phyloP scores from a whole-genome alignment of 2,797 vertebrate genomes.

The Enteromius thamalakanensis region DNA sequence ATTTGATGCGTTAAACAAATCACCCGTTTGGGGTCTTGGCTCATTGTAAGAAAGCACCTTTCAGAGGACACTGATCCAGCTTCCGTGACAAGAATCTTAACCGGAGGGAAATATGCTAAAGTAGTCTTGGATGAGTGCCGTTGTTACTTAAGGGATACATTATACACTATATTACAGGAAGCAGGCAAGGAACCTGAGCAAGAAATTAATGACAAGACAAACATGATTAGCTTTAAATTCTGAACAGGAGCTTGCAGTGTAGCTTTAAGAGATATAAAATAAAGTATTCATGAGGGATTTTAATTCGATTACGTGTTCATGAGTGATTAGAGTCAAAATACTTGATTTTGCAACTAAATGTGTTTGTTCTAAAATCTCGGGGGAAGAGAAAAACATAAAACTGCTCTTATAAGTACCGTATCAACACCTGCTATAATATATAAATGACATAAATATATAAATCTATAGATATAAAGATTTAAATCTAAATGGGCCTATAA shows the following conservation, averaged over 20 bases:
- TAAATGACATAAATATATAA: too few species aligned
- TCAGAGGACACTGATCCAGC: conserved; percentile 6
- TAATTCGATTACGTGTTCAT: conserved; percentile 23
- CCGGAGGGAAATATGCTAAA: conserved; percentile 24
- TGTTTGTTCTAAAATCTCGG: conserved; percentile 17
- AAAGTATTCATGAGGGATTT: conserved; percentile 35
- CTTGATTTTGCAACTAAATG: conserved; percentile 27
- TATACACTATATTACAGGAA: conserved; percentile 29
- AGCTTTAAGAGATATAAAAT: conserved; percentile 21
- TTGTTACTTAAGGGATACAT: conserved; percentile 15
- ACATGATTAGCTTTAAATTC: neutral
- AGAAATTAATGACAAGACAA: conserved; percentile 10
- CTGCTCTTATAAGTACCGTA: neutral
- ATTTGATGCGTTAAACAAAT: conserved; percentile 30
- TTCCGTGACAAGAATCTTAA: conserved; percentile 41
- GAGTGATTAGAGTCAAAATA: conserved; percentile 19
- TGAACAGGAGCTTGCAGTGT: neutral
- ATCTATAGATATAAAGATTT: too few species aligned
- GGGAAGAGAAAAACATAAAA: neutral
- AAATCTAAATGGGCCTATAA: neutral
- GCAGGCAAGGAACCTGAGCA: neutral
- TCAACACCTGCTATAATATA: neutral
- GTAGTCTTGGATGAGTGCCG: conserved; percentile 28
- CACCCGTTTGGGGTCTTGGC: conserved; percentile 3
- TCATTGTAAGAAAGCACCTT: conserved; percentile 10